Evolutionary conservation across 1,140 invertebrate species (phyloP), one percentile per base, ranked within the genome.

Genomic region (Megathymus violae): DNA sequence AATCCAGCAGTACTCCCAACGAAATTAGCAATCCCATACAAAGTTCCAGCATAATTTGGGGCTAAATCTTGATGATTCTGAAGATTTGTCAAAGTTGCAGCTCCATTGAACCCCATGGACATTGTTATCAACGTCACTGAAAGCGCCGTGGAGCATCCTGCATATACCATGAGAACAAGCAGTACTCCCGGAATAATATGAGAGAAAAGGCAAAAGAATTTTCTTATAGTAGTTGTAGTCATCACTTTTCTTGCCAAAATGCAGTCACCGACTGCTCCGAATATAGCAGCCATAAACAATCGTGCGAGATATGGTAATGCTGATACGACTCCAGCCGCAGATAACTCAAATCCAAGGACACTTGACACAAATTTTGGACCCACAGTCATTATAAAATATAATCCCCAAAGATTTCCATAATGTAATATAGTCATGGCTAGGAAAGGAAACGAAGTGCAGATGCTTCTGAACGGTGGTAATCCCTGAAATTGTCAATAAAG

Each of bases 341-440:
- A 94, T 40, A 98, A 93, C 68, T 98, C 93, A 69, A 97, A 98
- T 59, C 96, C 95, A 3, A 99, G 92, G n/a, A 97, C 95, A 59
- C 90, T 86, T 31, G 96, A 94, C 69, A 98, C 94, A 84, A 97
- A 99, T 61, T 96, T 98, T 0, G 98, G 98, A 0, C 97, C 95
- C 13, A 96, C 95, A 0, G 96, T 98, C 64, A 98, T 93, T 69
- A 98, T 94, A 76, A 96, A 95, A 73, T 95, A 96, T 64, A 98
- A 86, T 3, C 95, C 95, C 95, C 95, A 96, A 81, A 95, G 93
- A 69, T 94, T 96, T 5, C 95, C 95, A 74, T 95, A 95, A 70
- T 96, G 95, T 0, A 95, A 89, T 38, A 94, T 81, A 1, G 94
- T 70, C 63, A 96, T 85, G 0, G 93, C 93, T 82, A 95, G 92